Percentiles rank a stretch among this genome's conserved stretches.
These are phyloP conservation scores for Ginglymostoma cirratum DNA, from an alignment of 2,113 vertebrate species.

Conservation along the genomic window DNA sequence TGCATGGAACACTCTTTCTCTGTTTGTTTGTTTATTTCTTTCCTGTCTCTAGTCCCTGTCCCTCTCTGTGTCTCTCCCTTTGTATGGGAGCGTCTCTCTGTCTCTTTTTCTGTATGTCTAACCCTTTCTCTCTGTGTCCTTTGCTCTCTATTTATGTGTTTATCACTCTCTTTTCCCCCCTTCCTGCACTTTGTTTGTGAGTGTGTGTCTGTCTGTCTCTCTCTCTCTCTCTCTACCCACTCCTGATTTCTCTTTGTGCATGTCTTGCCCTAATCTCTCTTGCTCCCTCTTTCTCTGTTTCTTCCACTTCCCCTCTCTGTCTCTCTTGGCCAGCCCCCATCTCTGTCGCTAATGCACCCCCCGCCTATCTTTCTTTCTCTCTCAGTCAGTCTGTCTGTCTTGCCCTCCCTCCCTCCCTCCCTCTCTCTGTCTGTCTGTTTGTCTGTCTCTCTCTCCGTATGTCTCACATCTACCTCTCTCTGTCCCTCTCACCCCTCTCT, in stretches of 20 bases:
- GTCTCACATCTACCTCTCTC: neutral
- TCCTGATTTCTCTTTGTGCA: neutral
- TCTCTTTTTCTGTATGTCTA: neutral
- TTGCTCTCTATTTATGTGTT: neutral
- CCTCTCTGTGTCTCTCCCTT: neutral
- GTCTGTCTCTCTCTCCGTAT: neutral
- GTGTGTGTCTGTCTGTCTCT: neutral
- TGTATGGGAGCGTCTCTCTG: neutral
- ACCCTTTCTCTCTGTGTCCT: neutral
- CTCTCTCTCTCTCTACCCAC: too few relatives aligned
- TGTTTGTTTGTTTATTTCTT: neutral
- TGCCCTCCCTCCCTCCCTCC: neutral
- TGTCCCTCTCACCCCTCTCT: neutral
- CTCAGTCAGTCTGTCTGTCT: neutral
- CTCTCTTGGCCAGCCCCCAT: too few relatives aligned
- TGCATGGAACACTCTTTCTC: neutral
- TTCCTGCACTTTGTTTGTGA: neutral
- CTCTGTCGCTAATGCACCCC: too few relatives aligned
- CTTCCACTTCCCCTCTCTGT: too few relatives aligned
- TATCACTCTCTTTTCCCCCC: neutral
- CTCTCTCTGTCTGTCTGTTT: neutral
- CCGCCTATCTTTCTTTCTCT: neutral
- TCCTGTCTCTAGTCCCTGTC: too few relatives aligned
- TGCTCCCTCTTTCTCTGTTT: neutral
- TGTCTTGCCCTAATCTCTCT: neutral